These are phyloP conservation scores for Eupithecia pulchellata DNA, from an alignment of 2,888 invertebrate genomes.

Conservation along the genomic window DNA sequence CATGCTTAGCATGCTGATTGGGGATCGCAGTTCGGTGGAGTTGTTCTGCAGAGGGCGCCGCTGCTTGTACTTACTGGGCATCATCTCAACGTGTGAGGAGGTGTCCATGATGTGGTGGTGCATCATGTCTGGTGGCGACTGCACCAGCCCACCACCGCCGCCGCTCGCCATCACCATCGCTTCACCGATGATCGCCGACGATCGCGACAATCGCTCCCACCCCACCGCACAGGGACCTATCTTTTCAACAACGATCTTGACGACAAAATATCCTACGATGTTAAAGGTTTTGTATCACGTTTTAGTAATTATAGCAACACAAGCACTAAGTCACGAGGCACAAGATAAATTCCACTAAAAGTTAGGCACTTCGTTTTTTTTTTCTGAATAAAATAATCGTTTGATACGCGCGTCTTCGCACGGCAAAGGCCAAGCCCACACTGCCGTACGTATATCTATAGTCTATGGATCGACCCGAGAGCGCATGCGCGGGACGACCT, in stretches of 20 bases:
- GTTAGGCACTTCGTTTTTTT: slow-evolving; percentile 77
- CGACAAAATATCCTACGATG: background rate
- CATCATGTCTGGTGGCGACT: slow-evolving; percentile 84
- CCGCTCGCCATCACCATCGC: slow-evolving; percentile 84
- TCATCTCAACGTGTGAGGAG: slow-evolving; percentile 81
- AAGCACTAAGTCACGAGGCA: slow-evolving; percentile 46
- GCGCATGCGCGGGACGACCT: slow-evolving; percentile 76
- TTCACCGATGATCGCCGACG: slow-evolving; percentile 53
- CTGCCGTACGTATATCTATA: slow-evolving; percentile 81
- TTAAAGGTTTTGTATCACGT: slow-evolving; percentile 18
- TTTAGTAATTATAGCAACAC: slow-evolving; percentile 35
- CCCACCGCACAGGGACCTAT: slow-evolving; percentile 14
- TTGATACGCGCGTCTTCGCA: slow-evolving; percentile 63
- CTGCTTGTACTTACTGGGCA: slow-evolving; percentile 84
- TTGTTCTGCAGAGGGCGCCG: too few species aligned
- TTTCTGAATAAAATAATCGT: slow-evolving; percentile 56
- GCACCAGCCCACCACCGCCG: slow-evolving; percentile 81
- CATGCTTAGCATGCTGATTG: too few species aligned
- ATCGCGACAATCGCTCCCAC: slow-evolving; percentile 49
- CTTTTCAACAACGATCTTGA: background rate
- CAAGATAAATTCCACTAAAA: slow-evolving; percentile 53
- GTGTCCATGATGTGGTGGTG: slow-evolving; percentile 83
- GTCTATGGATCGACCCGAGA: slow-evolving; percentile 80
- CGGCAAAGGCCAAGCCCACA: slow-evolving; percentile 79
- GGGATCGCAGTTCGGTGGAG: too few species aligned